Conservation (phyloP, 1,140 invertebrate species). For the Drosophila eugracilis region DNA sequence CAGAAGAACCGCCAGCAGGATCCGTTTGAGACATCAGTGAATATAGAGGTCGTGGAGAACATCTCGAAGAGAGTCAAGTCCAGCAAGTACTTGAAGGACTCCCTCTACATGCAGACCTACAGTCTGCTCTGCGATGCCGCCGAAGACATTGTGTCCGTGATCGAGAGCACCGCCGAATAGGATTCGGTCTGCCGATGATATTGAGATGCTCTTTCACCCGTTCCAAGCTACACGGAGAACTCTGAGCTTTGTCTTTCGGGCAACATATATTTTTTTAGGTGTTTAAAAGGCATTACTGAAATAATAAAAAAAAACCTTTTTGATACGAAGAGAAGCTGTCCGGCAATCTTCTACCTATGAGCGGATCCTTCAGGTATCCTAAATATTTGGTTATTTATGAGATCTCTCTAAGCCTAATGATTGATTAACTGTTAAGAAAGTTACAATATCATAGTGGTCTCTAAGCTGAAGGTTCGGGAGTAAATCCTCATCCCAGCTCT, state of each 20-base stretch:
- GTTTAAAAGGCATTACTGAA: not conserved
- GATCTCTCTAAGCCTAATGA: too few relatives aligned
- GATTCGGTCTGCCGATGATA: not conserved
- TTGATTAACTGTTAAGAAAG: too few relatives aligned
- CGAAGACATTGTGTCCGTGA: constrained; percentile 73
- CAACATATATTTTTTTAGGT: not conserved
- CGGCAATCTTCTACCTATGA: too few relatives aligned
- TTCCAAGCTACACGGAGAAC: not conserved
- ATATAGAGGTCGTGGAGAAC: not conserved
- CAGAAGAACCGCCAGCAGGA: too few relatives aligned
- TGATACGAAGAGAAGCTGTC: too few relatives aligned
- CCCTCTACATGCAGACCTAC: constrained; percentile 75
- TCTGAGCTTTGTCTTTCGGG: not conserved
- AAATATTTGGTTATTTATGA: too few relatives aligned
- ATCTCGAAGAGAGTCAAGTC: constrained; percentile 22
- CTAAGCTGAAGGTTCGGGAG: too few relatives aligned
- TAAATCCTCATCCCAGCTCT: too few relatives aligned
- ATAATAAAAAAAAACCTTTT: too few relatives aligned
- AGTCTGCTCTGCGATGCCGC: constrained; percentile 60
- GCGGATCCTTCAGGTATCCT: too few relatives aligned
- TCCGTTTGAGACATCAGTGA: not conserved
- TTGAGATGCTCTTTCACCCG: not conserved
- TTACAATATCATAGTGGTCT: too few relatives aligned
- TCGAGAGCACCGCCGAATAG: constrained; percentile 55
- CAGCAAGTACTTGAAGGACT: constrained; percentile 57